These are phyloP conservation scores for Bombylius major DNA, from an alignment of 2,888 invertebrate genomes.

Conservation along the genomic window DNA sequence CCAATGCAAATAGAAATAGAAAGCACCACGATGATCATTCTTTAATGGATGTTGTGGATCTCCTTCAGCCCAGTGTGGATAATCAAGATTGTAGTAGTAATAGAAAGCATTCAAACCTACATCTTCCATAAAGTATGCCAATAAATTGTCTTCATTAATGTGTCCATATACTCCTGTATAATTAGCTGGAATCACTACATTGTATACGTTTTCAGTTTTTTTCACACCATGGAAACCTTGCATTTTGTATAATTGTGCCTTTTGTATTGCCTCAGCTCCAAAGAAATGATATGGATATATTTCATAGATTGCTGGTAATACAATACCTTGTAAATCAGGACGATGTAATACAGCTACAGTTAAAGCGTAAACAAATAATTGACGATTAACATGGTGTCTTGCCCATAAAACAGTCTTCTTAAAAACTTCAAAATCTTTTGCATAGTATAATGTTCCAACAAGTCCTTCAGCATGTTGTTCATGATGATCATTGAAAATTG, in stretches of 20 bases:
- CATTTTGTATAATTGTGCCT: slow-evolving; percentile 40
- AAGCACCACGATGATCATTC: slow-evolving; percentile 34
- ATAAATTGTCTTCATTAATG: slow-evolving; percentile 45
- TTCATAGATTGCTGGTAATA: slow-evolving; percentile 56
- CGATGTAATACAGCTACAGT: slow-evolving; percentile 48
- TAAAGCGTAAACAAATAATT: slow-evolving; percentile 48
- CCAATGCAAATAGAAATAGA: slow-evolving; percentile 38
- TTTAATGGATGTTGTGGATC: slow-evolving; percentile 26
- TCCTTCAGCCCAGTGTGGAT: slow-evolving; percentile 56
- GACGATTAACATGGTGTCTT: slow-evolving; percentile 48
- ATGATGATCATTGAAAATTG: slow-evolving; percentile 24
- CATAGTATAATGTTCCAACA: slow-evolving; percentile 51
- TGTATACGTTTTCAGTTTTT: slow-evolving; percentile 39
- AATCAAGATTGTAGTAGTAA: slow-evolving; percentile 53
- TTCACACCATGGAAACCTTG: slow-evolving; percentile 44
- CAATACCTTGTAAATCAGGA: slow-evolving; percentile 43
- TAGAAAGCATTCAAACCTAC: slow-evolving; percentile 60
- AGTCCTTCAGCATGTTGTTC: slow-evolving; percentile 46
- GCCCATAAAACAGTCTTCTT: slow-evolving; percentile 56
- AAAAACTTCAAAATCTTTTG: slow-evolving; percentile 63
- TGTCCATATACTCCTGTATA: slow-evolving; percentile 49
- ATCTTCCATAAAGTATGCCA: slow-evolving; percentile 66
- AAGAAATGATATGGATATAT: slow-evolving; percentile 51
- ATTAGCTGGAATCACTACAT: slow-evolving; percentile 51
- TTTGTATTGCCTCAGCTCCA: slow-evolving; percentile 43